Evolutionary conservation across 2,888 invertebrate species (phyloP).

Genomic region (Dryocosmus kuriphilus): DNA sequence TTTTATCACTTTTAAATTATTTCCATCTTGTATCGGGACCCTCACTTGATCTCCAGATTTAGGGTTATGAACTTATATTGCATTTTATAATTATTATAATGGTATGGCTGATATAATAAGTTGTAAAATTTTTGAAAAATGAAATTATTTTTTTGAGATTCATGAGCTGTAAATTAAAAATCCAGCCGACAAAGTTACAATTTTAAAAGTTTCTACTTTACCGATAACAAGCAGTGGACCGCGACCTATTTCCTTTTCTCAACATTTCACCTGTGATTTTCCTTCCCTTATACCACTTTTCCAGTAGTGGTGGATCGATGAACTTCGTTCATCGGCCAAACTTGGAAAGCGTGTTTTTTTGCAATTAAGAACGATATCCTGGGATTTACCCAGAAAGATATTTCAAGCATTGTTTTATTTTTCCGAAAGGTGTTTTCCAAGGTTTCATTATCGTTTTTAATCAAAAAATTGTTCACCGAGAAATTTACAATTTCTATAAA

Average conservation of each 20-base stretch:
- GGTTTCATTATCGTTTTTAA: too few relatives aligned
- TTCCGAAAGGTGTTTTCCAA: background rate
- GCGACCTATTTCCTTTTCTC: slow-evolving; percentile 28
- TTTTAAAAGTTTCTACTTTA: background rate
- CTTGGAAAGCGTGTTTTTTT: background rate
- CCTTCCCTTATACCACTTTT: slow-evolving; percentile 8
- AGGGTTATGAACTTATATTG: too few relatives aligned
- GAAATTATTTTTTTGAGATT: background rate
- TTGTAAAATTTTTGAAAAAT: background rate
- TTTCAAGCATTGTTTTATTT: background rate
- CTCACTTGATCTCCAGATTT: too few relatives aligned
- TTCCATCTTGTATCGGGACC: too few relatives aligned
- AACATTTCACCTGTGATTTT: background rate
- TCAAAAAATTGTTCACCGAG: too few relatives aligned
- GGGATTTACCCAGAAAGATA: background rate
- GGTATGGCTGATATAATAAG: too few relatives aligned
- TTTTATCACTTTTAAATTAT: slow-evolving; percentile 9
- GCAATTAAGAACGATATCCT: slow-evolving; percentile 5
- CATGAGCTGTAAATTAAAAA: background rate
- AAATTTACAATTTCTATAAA: too few relatives aligned
- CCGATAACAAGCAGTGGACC: background rate
- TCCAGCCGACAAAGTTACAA: background rate
- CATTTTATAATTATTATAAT: too few relatives aligned
- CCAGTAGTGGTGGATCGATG: slow-evolving; percentile 6
- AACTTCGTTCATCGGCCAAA: slow-evolving; percentile 8